Percentiles rank a stretch among this genome's conserved stretches.
Conservation (phyloP, 1,140 invertebrate species). For the Drosophila watanabei region DNA sequence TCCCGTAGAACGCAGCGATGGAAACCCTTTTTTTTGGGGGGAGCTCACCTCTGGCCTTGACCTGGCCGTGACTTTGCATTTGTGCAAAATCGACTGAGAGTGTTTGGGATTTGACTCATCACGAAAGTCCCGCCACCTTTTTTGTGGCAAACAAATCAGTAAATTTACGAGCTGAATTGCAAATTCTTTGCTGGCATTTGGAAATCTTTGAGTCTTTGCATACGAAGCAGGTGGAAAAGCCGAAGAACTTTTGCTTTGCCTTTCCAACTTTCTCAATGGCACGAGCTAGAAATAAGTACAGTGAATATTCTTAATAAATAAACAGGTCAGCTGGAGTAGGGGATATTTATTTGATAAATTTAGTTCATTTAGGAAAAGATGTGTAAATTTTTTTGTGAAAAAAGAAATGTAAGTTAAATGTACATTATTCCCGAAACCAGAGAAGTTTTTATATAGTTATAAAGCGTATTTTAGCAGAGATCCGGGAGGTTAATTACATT, state of each 20-base stretch:
- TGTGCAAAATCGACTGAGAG: constrained; percentile 25
- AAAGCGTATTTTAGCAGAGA: too few relatives aligned
- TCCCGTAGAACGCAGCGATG: not conserved
- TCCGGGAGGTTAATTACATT: too few relatives aligned
- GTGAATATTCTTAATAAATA: not conserved
- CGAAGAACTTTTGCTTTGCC: constrained; percentile 18
- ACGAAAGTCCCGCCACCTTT: constrained; percentile 47
- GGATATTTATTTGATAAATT: too few relatives aligned
- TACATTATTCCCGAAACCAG: too few relatives aligned
- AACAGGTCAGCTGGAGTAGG: too few relatives aligned
- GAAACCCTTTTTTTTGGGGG: constrained; percentile 38
- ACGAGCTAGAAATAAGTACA: constrained; percentile 3
- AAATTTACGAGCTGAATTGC: constrained; percentile 73
- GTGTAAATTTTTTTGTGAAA: too few relatives aligned
- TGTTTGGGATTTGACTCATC: constrained; percentile 42
- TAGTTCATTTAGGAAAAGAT: too few relatives aligned
- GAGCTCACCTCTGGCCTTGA: constrained; percentile 58
- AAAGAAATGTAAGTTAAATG: too few relatives aligned
- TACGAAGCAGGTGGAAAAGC: constrained; percentile 22
- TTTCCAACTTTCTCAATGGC: constrained; percentile 5
- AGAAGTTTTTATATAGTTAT: too few relatives aligned
- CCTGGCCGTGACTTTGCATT: constrained; percentile 63
- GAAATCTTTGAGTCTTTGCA: constrained; percentile 32
- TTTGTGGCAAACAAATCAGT: constrained; percentile 60
- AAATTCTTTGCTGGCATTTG: constrained; percentile 40